Conservation (phyloP, 2,797 vertebrate species). For the Leptodactylus fallax region DNA sequence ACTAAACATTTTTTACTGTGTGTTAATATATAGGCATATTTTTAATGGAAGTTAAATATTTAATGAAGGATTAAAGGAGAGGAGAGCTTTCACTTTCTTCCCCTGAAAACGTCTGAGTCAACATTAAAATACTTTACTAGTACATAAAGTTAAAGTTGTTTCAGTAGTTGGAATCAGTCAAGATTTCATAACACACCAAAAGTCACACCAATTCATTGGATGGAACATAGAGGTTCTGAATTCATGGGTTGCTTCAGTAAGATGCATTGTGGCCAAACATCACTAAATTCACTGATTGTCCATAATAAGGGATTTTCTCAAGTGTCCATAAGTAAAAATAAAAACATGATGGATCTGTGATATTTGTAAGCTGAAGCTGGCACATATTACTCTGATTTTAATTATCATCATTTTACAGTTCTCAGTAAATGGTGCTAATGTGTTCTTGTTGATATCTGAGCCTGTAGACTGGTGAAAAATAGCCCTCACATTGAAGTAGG, state of each 20-base stretch:
- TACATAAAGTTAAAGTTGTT: neutral
- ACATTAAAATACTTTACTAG: neutral
- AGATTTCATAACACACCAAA: neutral
- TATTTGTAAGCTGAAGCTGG: too few relatives aligned
- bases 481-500: too few relatives aligned
- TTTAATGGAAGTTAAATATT: neutral
- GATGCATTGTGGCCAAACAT: neutral
- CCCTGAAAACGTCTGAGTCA: neutral
- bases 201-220: neutral
- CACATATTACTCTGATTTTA: too few relatives aligned
- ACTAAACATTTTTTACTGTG: neutral
- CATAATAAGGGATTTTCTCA: neutral
- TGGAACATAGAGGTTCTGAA: neutral
- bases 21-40: neutral
- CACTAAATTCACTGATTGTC: neutral
- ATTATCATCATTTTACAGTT: too few relatives aligned
- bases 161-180: neutral
- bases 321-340: neutral
- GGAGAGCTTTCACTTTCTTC: neutral
- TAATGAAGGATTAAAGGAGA: neutral
- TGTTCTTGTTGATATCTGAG: too few relatives aligned
- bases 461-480: too few relatives aligned
- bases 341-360: too few relatives aligned
- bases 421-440: too few relatives aligned
- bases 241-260: neutral